Percentiles rank a stretch among this genome's conserved stretches.
Conservation (phyloP, 1,140 invertebrate species). For the Zaprionus davidi region DNA sequence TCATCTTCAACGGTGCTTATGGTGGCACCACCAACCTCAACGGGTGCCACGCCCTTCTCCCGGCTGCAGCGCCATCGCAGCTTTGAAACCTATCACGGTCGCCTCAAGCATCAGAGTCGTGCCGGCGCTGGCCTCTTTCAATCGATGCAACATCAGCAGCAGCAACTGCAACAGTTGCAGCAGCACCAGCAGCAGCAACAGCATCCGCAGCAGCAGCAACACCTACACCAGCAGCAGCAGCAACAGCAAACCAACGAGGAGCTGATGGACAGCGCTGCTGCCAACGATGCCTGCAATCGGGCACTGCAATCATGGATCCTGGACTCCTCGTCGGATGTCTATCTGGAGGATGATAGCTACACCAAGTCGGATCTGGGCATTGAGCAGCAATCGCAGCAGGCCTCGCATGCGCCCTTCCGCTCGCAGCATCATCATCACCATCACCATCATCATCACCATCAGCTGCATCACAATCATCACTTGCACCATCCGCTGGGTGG, state of each 20-base stretch:
- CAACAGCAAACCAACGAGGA: slow-evolving; percentile 56
- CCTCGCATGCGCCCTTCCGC: neutral
- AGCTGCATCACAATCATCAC: slow-evolving; percentile 49
- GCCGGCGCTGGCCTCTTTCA: slow-evolving; percentile 59
- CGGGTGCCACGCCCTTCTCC: slow-evolving; percentile 42
- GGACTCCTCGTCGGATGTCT: slow-evolving; percentile 82
- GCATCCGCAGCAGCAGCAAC: slow-evolving; percentile 53
- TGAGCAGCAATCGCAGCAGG: slow-evolving; percentile 66
- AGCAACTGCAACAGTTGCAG: slow-evolving; percentile 45
- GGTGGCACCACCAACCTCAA: slow-evolving; percentile 24
- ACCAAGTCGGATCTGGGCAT: slow-evolving; percentile 83
- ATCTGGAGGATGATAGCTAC: slow-evolving; percentile 80
- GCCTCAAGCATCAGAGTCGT: slow-evolving; percentile 73
- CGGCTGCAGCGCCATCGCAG: slow-evolving; percentile 79
- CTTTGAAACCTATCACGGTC: slow-evolving; percentile 80
- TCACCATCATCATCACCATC: slow-evolving; percentile 58
- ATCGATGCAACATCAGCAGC: slow-evolving; percentile 71
- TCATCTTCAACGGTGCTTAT: slow-evolving; percentile 38
- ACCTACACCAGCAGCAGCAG: slow-evolving; percentile 30
- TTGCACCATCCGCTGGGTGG: slow-evolving; percentile 50
- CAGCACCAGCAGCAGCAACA: slow-evolving; percentile 58
- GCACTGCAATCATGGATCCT: slow-evolving; percentile 76
- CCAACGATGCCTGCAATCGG: slow-evolving; percentile 51
- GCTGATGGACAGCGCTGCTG: slow-evolving; percentile 37
- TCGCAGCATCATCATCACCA: slow-evolving; percentile 54